phyloP scores from a whole-genome alignment of 2,888 invertebrate species.

The Punctoribates punctum region DNA sequence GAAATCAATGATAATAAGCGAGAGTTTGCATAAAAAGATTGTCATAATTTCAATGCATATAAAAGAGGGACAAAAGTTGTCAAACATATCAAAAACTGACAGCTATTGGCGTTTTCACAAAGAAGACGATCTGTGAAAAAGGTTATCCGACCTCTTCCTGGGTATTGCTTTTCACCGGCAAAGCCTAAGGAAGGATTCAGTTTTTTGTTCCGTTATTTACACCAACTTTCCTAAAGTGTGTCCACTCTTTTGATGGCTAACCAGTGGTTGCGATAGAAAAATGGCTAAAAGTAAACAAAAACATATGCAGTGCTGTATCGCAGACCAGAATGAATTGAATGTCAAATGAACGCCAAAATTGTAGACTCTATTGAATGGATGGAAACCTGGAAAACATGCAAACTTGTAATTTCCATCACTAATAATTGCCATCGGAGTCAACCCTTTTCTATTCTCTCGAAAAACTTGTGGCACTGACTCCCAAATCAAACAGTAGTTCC shows the following conservation, averaged over 20 bases:
- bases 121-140: not conserved
- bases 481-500: not conserved
- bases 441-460: slow-evolving; percentile 21
- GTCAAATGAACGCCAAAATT: not conserved
- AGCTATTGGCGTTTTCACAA: not conserved
- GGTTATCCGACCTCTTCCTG: not conserved
- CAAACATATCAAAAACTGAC: slow-evolving; percentile 7
- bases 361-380: not conserved
- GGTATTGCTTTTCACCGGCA: not conserved
- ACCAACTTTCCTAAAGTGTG: not conserved
- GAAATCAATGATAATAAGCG: not conserved
- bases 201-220: not conserved
- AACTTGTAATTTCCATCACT: slow-evolving; percentile 18
- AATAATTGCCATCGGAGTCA: not conserved
- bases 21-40: not conserved
- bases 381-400: slow-evolving; percentile 22
- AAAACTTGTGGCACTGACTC: not conserved
- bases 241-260: not conserved
- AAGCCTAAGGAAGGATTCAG: slow-evolving; percentile 9
- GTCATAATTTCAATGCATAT: not conserved
- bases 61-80: not conserved
- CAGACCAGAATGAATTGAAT: not conserved
- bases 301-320: not conserved
- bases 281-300: slow-evolving; percentile 15
- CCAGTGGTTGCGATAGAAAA: not conserved